Conservation (phyloP, 1,140 invertebrate genomes). For the Zaprionus lachaisei region DNA sequence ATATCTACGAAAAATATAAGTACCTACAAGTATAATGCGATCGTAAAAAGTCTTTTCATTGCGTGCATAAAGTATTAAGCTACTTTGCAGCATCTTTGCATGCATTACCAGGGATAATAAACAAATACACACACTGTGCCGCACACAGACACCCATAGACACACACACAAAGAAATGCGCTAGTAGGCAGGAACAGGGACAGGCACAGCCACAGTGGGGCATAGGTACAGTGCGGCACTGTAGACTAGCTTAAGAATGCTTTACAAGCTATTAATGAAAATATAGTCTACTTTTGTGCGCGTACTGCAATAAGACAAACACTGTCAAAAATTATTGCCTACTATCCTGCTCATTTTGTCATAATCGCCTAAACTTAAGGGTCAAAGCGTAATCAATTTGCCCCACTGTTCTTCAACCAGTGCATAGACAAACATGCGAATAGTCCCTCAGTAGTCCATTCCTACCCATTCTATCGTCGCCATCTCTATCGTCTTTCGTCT, state of each 20-base stretch:
- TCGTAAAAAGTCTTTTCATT: conserved; percentile 83
- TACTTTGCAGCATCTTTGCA: conserved; percentile 83
- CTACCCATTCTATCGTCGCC: not conserved
- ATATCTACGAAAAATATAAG: conserved; percentile 73
- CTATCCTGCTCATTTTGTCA: not conserved
- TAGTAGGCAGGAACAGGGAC: conserved; percentile 15
- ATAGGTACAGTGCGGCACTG: conserved; percentile 9
- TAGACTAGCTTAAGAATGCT: too few relatives aligned
- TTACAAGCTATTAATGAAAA: not conserved
- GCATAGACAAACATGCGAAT: not conserved
- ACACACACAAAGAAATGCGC: not conserved
- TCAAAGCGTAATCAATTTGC: not conserved
- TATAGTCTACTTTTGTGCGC: not conserved
- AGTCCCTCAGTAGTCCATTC: not conserved
- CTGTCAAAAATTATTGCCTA: not conserved
- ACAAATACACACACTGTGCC: conserved; percentile 56
- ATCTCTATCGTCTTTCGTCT: not conserved
- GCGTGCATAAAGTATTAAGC: conserved; percentile 82
- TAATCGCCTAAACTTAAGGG: not conserved
- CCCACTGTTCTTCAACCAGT: not conserved
- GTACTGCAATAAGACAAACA: too few relatives aligned
- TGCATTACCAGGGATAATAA: conserved; percentile 79
- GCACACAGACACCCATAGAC: conserved; percentile 15
- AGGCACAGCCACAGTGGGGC: not conserved
- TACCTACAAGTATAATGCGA: conserved; percentile 79